Conservation (phyloP, 2,113 vertebrate species). For the Xenus cinereus region DNA sequence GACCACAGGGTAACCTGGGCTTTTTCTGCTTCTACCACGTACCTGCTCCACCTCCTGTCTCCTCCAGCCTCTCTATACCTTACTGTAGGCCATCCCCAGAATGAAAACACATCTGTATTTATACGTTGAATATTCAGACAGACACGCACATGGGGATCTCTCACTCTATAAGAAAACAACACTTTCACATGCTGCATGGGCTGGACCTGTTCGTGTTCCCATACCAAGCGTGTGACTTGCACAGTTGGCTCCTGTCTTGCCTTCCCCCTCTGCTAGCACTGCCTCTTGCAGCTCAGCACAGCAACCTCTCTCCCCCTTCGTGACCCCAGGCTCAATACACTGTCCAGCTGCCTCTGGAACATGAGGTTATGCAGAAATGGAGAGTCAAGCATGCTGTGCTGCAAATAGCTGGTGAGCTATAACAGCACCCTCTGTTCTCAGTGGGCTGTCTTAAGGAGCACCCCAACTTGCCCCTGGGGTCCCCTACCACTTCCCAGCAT, state of each 20-base stretch:
- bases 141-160: neutral
- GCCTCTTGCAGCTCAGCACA: neutral
- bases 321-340: neutral
- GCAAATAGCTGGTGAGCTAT: neutral
- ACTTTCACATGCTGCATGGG: fast-evolving
- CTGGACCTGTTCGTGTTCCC: neutral
- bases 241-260: neutral
- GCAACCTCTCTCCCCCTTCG: neutral
- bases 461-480: neutral
- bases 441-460: neutral
- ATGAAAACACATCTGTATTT: neutral
- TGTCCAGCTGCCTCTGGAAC: neutral
- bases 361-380: neutral
- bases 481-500: neutral
- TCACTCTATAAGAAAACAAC: neutral
- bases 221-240: fast-evolving
- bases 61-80: neutral
- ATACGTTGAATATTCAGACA: neutral
- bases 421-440: neutral
- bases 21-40: neutral
- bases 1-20: neutral
- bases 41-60: neutral
- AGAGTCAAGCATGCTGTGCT: neutral
- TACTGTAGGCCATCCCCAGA: neutral
- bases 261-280: neutral